Evolutionary conservation across 2,888 invertebrate genomes (phyloP).

Genomic region (Hemithea aestivaria): DNA sequence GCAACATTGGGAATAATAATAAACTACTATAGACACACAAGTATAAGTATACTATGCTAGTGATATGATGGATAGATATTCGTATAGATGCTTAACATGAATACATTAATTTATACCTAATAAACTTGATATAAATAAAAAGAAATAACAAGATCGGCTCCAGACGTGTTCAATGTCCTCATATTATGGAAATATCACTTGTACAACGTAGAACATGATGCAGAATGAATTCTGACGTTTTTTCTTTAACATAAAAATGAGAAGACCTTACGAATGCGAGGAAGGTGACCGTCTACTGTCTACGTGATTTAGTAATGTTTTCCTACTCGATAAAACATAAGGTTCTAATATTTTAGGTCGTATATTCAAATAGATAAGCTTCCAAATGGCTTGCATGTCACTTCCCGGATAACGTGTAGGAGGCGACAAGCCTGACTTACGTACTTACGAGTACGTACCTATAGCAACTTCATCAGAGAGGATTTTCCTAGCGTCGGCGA

Average conservation of each 20-base stretch:
- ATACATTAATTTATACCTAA: no score
- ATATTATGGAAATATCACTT: constrained; percentile 1
- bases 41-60: no score
- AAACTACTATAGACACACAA: no score
- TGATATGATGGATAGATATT: no score
- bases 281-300: constrained; percentile 14
- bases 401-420: constrained; percentile 11
- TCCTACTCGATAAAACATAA: constrained; percentile 17
- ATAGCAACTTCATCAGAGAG: constrained; percentile 5
- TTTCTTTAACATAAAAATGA: constrained; percentile 9
- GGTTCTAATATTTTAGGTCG: constrained; percentile 10
- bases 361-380: constrained; percentile 7
- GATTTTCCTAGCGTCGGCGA: constrained; percentile 6
- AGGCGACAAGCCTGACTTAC: constrained; percentile 8
- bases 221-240: constrained; percentile 1
- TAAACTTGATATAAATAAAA: no score
- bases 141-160: no score
- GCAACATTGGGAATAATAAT: no score
- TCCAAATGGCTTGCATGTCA: constrained; percentile 4
- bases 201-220: constrained; percentile 2
- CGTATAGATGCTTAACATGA: no score
- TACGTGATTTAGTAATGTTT: constrained; percentile 25
- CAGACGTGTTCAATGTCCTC: no score
- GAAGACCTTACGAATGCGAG: constrained; percentile 13
- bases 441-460: no score